phyloP scores from a whole-genome alignment of 2,797 vertebrate genomes.

The Crocidura indochinensis region DNA sequence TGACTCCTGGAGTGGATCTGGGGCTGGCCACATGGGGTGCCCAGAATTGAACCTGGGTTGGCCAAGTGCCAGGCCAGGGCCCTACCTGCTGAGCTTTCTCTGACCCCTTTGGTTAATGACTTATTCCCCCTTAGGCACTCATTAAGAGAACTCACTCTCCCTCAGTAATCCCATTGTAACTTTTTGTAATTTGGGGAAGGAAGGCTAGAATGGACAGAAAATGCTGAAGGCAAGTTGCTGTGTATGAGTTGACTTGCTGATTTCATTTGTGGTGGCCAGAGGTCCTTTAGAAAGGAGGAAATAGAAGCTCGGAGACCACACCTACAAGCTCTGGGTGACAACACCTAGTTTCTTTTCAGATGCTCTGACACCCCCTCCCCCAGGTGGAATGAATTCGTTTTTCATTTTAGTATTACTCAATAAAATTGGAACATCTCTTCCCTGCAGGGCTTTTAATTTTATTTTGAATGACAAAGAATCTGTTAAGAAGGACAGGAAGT shows the following conservation, averaged over 20 bases:
- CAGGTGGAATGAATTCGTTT: background rate
- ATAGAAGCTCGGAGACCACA: background rate
- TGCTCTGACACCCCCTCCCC: background rate
- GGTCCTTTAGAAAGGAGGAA: background rate
- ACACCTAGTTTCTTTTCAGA: background rate
- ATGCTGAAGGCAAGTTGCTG: conserved; percentile 50
- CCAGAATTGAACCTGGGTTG: no score
- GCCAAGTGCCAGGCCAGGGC: no score
- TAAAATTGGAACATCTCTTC: background rate
- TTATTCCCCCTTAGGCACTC: no score
- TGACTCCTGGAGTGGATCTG: no score
- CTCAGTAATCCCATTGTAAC: conserved; percentile 54
- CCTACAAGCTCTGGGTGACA: background rate
- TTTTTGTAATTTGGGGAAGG: conserved; percentile 37
- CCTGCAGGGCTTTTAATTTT: no score
- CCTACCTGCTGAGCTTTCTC: no score
- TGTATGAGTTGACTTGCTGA: conserved; percentile 1
- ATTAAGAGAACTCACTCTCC: background rate
- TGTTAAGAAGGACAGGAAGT: no score
- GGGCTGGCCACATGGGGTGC: no score
- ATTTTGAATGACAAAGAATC: no score
- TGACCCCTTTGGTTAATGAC: no score
- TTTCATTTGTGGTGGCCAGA: background rate
- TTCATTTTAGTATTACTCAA: background rate
- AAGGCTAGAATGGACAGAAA: conserved; percentile 41